phyloP scores from a whole-genome alignment of 2,797 vertebrate species.

The Ibycter americanus region DNA sequence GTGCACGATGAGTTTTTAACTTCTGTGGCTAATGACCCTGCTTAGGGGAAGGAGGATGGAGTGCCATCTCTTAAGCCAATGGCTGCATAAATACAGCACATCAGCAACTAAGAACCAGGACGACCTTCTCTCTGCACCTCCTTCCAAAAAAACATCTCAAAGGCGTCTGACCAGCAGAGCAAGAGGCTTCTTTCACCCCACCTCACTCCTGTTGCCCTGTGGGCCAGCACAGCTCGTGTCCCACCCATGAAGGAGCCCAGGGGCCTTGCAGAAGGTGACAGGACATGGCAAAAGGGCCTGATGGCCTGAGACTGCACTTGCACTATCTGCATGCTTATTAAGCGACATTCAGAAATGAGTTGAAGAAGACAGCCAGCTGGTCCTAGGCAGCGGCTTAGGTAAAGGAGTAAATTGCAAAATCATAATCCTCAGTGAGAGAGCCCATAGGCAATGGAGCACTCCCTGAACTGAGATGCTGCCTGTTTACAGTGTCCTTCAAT shows the following conservation, averaged over 20 bases:
- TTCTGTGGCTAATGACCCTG: neutral
- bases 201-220: neutral
- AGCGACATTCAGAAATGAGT: neutral
- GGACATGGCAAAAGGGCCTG: neutral
- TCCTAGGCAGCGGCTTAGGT: neutral
- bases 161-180: neutral
- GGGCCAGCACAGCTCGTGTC: neutral
- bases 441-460: neutral
- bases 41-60: neutral
- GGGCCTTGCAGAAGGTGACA: neutral
- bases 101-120: neutral
- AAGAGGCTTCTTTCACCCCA: neutral
- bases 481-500: neutral
- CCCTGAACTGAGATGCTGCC: neutral
- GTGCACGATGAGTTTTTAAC: neutral
- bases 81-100: neutral
- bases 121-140: neutral
- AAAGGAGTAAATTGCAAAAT: neutral
- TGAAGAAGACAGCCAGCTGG: neutral
- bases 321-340: neutral
- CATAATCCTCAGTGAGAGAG: neutral
- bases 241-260: neutral
- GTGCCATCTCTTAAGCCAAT: neutral
- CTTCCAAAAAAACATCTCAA: neutral
- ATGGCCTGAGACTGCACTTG: neutral